Conservation (phyloP, 2,888 invertebrate genomes). For the Minunthozetes semirufus region DNA sequence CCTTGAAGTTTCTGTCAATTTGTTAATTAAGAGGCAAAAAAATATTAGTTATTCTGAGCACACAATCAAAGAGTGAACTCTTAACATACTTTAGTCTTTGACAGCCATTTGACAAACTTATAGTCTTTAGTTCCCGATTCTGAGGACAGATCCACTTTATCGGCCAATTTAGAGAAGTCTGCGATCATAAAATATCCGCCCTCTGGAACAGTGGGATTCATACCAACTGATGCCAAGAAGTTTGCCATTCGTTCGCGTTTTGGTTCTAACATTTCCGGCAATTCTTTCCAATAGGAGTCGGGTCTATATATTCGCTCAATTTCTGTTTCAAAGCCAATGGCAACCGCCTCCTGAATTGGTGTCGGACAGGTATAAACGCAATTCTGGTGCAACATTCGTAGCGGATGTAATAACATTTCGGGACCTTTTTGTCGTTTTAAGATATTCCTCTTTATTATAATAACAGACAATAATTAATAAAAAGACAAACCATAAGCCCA, state of each 20-base stretch:
- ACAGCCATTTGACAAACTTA: constrained; percentile 91
- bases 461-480: neutral
- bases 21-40: constrained; percentile 43
- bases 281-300: constrained; percentile 73
- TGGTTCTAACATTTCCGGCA: constrained; percentile 62
- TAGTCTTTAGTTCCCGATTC: constrained; percentile 64
- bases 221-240: constrained; percentile 67
- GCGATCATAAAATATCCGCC: constrained; percentile 97
- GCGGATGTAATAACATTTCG: constrained; percentile 64
- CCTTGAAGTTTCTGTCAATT: constrained; percentile 68
- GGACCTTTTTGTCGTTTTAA: constrained; percentile 54
- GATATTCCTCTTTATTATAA: neutral
- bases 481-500: constrained; percentile 66
- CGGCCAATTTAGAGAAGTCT: constrained; percentile 73
- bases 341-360: constrained; percentile 83
- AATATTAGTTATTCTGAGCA: neutral
- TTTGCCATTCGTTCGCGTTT: constrained; percentile 71
- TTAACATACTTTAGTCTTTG: constrained; percentile 59
- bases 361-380: constrained; percentile 84
- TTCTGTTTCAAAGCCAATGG: constrained; percentile 80
- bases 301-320: constrained; percentile 60
- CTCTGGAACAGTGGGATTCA: constrained; percentile 85
- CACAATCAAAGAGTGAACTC: constrained; percentile 39
- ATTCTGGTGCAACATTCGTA: constrained; percentile 86
- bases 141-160: constrained; percentile 46